These are phyloP conservation scores for Hylyphantes graminicola DNA, from an alignment of 1,140 invertebrate genomes.

Conservation along the genomic window DNA sequence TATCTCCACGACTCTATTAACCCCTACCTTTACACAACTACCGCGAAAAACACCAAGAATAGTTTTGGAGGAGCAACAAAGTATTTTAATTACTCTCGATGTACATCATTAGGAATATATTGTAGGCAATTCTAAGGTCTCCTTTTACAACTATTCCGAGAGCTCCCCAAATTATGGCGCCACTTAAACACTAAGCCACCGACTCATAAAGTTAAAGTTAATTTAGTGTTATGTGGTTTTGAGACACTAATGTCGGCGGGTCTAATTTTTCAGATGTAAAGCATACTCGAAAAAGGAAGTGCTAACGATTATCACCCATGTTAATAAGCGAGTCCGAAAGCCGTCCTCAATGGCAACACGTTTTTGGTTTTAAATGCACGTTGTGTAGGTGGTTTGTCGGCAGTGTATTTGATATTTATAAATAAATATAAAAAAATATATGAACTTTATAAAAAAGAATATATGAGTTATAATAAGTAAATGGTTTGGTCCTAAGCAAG, in stretches of 20 bases:
- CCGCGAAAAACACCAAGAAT: constrained; percentile 23
- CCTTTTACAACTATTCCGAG: background rate
- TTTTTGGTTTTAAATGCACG: constrained; percentile 19
- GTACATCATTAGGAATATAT: constrained; percentile 52
- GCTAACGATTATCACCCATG: constrained; percentile 51
- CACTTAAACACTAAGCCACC: constrained; percentile 46
- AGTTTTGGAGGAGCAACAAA: constrained; percentile 21
- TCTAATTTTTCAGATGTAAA: constrained; percentile 57
- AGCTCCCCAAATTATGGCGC: constrained; percentile 43
- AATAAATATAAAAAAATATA: no score
- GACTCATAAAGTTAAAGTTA: constrained; percentile 56
- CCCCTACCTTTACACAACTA: constrained; percentile 32
- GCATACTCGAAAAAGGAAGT: constrained; percentile 55
- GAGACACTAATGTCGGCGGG: constrained; percentile 44
- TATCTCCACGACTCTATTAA: constrained; percentile 25
- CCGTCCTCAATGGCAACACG: constrained; percentile 6
- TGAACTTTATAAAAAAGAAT: no score
- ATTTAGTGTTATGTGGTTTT: constrained; percentile 55
- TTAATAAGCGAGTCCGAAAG: constrained; percentile 49
- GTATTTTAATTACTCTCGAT: constrained; percentile 45
- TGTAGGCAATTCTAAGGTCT: constrained; percentile 12
- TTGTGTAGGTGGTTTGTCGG: no score
- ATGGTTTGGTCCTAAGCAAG: no score
- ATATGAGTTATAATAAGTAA: no score
- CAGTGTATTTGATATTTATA: no score